These are phyloP conservation scores for Adelphocoris suturalis DNA, from an alignment of 2,888 invertebrate genomes.

Conservation along the genomic window DNA sequence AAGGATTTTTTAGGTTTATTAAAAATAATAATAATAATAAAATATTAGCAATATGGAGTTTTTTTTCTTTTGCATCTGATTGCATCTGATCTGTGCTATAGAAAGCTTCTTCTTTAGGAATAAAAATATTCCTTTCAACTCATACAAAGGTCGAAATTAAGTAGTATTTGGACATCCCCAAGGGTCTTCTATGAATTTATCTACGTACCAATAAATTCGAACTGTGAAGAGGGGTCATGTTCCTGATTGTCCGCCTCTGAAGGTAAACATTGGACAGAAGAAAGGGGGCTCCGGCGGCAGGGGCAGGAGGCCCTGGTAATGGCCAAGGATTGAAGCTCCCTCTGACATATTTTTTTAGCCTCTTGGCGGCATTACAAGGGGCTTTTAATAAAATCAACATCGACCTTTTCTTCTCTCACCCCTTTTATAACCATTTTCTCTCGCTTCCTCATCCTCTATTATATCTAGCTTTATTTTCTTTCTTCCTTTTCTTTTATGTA, in stretches of 20 bases:
- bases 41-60: too few species aligned
- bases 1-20: too few species aligned
- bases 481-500: too few species aligned
- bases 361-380: conserved; percentile 53
- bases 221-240: neutral
- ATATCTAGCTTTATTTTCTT: neutral
- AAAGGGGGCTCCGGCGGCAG: neutral
- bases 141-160: too few species aligned
- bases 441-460: neutral
- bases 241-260: conserved; percentile 8
- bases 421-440: conserved; percentile 21
- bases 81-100: too few species aligned
- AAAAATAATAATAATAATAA: too few species aligned
- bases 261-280: neutral
- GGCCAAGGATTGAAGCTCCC: conserved; percentile 43
- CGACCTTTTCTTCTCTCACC: conserved; percentile 21
- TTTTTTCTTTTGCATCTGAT: too few species aligned
- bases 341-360: conserved; percentile 47
- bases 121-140: too few species aligned
- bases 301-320: neutral
- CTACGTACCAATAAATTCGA: neutral
- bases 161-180: neutral
- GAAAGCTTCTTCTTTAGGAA: too few species aligned
- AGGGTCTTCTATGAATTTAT: neutral
- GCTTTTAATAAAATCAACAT: conserved; percentile 55